Percentiles rank a stretch among this genome's conserved stretches.
Conservation (phyloP, 2,888 invertebrate genomes). For the Tricholauxania praeusta region DNA sequence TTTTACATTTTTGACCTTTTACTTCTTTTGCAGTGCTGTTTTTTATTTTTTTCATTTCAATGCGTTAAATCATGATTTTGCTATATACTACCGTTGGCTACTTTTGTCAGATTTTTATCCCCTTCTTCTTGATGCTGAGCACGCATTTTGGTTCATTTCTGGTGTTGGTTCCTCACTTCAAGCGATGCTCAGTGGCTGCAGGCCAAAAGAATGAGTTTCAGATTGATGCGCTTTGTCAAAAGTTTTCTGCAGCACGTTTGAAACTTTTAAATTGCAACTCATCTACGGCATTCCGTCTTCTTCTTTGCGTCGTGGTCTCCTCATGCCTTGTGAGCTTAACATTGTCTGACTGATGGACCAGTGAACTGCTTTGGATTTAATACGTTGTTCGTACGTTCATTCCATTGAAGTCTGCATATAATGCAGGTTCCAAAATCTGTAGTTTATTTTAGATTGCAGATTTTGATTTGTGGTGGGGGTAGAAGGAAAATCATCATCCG, state of each 20-base stretch:
- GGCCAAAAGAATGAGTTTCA: neutral
- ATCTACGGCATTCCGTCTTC: constrained; percentile 7
- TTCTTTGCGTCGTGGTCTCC: neutral
- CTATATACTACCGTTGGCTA: too few relatives aligned
- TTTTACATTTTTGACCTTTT: too few relatives aligned
- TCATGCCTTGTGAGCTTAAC: neutral
- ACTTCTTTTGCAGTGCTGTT: too few relatives aligned
- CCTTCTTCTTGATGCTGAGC: neutral
- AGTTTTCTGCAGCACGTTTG: constrained; percentile 29
- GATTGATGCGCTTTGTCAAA: constrained; percentile 27
- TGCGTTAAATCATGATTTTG: neutral
- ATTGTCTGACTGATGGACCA: neutral
- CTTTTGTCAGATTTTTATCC: neutral
- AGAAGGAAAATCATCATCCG: too few relatives aligned
- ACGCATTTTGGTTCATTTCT: neutral
- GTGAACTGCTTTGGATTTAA: too few relatives aligned
- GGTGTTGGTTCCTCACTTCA: neutral
- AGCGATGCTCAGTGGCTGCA: neutral
- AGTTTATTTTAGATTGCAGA: too few relatives aligned
- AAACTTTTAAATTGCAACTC: constrained; percentile 33
- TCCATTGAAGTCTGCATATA: too few relatives aligned
- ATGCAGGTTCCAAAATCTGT: too few relatives aligned
- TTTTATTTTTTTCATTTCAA: neutral
- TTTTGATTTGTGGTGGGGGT: too few relatives aligned
- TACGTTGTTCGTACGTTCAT: too few relatives aligned